Percentiles rank a stretch among this genome's conserved stretches.
Conservation (phyloP, 2,888 invertebrate genomes). For the Microctonus hyperodae region DNA sequence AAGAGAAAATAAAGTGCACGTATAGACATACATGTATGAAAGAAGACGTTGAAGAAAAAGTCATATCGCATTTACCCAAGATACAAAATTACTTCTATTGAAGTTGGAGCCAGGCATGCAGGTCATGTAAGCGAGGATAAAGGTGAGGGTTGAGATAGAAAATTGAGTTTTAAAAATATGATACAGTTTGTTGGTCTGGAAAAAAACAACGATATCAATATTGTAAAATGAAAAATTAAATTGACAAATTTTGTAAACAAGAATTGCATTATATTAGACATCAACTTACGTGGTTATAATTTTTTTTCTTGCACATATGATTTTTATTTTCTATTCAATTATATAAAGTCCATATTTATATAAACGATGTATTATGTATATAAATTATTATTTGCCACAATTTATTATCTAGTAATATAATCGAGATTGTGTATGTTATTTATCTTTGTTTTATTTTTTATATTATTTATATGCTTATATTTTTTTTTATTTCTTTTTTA, state of each 20-base stretch:
- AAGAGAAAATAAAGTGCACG: not conserved
- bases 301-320: no score
- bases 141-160: not conserved
- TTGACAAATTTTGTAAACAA: not conserved
- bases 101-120: not conserved
- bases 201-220: not conserved
- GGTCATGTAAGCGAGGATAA: not conserved
- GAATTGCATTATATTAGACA: not conserved
- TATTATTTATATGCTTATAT: not conserved
- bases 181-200: not conserved
- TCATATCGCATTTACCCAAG: not conserved
- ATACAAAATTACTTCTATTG: not conserved
- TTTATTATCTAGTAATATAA: no score
- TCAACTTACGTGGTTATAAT: no score
- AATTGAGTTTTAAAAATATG: conserved; percentile 9
- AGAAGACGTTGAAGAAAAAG: not conserved
- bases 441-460: not conserved
- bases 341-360: no score
- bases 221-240: not conserved
- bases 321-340: no score
- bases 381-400: no score
- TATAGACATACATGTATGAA: not conserved
- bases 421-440: no score
- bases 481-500: not conserved
- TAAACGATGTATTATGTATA: no score